Base-by-base conservation (phyloP, 2,797 vertebrate genomes). In the Sebastes steindachneri region DNA sequence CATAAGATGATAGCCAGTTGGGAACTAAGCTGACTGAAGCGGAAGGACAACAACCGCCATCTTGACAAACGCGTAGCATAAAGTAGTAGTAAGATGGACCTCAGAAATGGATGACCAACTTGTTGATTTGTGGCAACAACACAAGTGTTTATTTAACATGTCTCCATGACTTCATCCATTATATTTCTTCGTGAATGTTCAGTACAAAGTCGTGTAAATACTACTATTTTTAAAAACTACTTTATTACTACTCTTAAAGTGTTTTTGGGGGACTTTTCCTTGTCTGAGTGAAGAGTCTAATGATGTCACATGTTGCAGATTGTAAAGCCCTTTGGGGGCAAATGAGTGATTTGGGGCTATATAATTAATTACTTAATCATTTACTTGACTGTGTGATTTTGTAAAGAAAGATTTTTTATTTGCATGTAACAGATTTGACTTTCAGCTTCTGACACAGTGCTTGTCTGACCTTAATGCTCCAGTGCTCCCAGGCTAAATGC, bases 11-110 rank as follows among this genome's bases (percentile, higher is more conserved):
- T 37, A 37, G 12, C 35, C 35, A 37, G 0, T 37, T 8, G 23
- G 0, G 41, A 17, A 45, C 0, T 0, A 17, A 45, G 41, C 41
- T 17, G 41, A 17, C 14, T 7, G 14, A 45, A 45, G 41, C 0
- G 2, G 15, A 45, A 45, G 15, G 14, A 45, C 15, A 45, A 37
- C 11, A 0, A 12, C 35, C 35, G 35, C 11, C 35, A 0, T 12
- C 11, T 0, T 37, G 35, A 0, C 0, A 37, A 37, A 37, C 12
- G 12, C 0, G 12, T 0, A 41, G 37, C 37, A 41, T 41, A 41
- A 45, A 45, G 41, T 45, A 45, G 37, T 41, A 41, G 37, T 41
- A 41, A 41, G 14, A 17, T 17, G 41, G 41, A 7, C 41, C 15
- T 45, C 41, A 0, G 41, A 0, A 7, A 7, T 45, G 15, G 41